Base-by-base conservation (phyloP, 2,113 vertebrate species). In the Atrichornis clamosus region DNA sequence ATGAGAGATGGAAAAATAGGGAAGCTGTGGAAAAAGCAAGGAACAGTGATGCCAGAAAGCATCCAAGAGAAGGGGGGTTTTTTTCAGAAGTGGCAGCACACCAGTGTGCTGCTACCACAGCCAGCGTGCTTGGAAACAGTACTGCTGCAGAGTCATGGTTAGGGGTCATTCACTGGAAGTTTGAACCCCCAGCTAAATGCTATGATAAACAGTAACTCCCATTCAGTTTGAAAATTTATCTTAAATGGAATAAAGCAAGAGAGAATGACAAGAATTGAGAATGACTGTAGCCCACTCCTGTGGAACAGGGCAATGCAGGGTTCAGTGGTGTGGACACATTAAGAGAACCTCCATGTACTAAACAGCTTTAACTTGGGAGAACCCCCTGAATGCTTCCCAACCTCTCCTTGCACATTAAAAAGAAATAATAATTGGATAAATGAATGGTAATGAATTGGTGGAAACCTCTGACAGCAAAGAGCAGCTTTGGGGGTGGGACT, bases 121-220 rank as follows among this genome's bases (percentile, higher is more conserved):
- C 21, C 83, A 80, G 35, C 17, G 9, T 5, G 18, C 30, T 8
- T 23, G 53, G 4, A n/a, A 58, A 8, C 9, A 46, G 28, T 6
- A 39, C 8, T 4, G 52, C 58, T 3, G 26, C 7, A 44, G 7
- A 85, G 64, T 7, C 35, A 1, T 4, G 4, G 7, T 33, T 2
- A 72, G 30, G 44, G 42, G 18, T 30, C 41, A 46, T 14, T n/a
- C 0, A 0, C 1, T 20, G 10, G 4, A 75, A 63, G 44, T 24
- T 64, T 64, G 44, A 80, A 52, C 22, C 21, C 17, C 22, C 35
- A 17, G 2, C 5, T 39, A 59, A 77, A 80, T 17, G 27, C 13
- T 64, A 32, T 33, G 37, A 75, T 24, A 85, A 60, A 89, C 5
- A 60, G 35, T 44, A 84, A 26, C 22, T 37, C 27, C 24, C 11